Conservation (phyloP, 2,113 vertebrate species). For the Anseranas semipalmata region DNA sequence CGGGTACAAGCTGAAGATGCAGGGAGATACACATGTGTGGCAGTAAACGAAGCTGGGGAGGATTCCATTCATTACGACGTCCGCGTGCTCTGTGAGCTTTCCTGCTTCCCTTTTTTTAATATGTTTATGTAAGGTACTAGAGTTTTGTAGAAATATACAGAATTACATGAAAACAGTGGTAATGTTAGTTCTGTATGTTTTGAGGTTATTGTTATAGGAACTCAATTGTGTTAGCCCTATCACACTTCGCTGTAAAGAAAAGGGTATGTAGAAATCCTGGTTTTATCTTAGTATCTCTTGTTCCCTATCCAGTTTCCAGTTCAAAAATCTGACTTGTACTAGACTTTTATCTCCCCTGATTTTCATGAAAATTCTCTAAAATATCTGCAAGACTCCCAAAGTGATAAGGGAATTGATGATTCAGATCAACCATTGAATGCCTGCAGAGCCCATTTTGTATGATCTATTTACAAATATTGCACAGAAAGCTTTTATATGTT, state of each 20-base stretch:
- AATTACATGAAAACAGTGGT: not conserved
- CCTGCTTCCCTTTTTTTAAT: not conserved
- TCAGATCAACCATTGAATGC: not conserved
- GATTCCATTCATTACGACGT: constrained; percentile 93
- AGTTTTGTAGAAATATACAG: not conserved
- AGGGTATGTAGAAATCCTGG: not conserved
- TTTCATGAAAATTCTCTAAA: not conserved
- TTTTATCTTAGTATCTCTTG: not conserved
- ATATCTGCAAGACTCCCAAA: not conserved
- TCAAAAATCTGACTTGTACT: not conserved
- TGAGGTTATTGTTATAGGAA: not conserved
- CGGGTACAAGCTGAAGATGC: constrained; percentile 85
- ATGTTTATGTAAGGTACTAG: not conserved
- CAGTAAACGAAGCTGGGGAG: constrained; percentile 93
- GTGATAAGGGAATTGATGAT: not conserved
- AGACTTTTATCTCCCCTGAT: not conserved
- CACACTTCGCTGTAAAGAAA: not conserved
- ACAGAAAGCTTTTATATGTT: not conserved
- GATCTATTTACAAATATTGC: not conserved
- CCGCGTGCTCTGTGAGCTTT: constrained; percentile 87
- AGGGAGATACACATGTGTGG: constrained; percentile 90
- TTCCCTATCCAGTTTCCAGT: not conserved
- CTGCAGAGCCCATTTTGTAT: not conserved
- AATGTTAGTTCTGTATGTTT: not conserved
- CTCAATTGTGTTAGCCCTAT: not conserved